Conservation (phyloP, 2,113 vertebrate species). For the Promerops cafer region DNA sequence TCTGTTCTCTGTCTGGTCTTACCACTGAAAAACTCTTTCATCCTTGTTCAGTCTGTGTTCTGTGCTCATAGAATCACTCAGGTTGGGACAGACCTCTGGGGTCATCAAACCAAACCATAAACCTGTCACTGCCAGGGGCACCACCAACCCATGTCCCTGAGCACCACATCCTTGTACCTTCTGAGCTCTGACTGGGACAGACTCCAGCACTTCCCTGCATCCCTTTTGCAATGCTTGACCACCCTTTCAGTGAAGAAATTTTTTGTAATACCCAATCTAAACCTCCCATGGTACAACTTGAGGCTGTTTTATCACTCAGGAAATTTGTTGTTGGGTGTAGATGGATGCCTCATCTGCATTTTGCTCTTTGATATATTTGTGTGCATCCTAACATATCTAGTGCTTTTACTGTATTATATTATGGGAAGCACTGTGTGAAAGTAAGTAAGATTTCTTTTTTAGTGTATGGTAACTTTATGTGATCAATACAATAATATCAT, state of each 20-base stretch:
- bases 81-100: neutral
- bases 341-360: neutral
- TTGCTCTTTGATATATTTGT: neutral
- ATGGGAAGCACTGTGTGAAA: neutral
- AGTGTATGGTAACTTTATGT: neutral
- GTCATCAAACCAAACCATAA: neutral
- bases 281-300: neutral
- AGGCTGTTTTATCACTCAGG: neutral
- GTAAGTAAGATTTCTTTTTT: neutral
- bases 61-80: neutral
- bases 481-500: neutral
- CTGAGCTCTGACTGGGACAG: neutral
- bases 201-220: neutral
- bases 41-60: neutral
- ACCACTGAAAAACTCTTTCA: neutral
- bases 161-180: neutral
- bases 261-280: neutral
- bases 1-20: neutral
- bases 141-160: neutral
- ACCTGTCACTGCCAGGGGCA: neutral
- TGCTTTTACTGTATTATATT: neutral
- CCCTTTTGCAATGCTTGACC: neutral
- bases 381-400: neutral
- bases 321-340: neutral
- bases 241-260: neutral